Conservation (phyloP, 2,113 vertebrate genomes). For the Callithrix jacchus region DNA sequence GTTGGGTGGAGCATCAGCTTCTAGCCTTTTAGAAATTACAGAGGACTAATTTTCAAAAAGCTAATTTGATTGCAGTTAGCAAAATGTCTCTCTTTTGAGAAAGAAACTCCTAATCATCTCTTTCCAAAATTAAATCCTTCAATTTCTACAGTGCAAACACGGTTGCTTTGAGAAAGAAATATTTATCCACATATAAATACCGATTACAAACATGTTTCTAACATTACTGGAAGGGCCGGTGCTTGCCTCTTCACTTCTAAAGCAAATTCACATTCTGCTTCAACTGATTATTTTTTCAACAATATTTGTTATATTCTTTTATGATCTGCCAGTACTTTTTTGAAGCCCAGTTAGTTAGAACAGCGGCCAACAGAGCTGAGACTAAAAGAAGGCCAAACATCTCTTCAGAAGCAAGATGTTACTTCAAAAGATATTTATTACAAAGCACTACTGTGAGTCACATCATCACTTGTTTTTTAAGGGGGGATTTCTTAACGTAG, state of each 20-base stretch:
- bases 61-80: slow-evolving; percentile 64
- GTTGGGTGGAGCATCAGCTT: slow-evolving; percentile 48
- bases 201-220: slow-evolving; percentile 65
- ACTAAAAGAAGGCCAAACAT: slow-evolving; percentile 83
- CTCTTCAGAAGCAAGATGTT: slow-evolving; percentile 82
- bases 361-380: slow-evolving; percentile 81
- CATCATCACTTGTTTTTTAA: slow-evolving; percentile 76
- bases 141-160: slow-evolving; percentile 61
- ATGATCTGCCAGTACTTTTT: slow-evolving; percentile 87
- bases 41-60: slow-evolving; percentile 65
- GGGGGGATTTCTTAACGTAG: slow-evolving; percentile 80
- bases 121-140: slow-evolving; percentile 58
- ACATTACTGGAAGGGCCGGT: slow-evolving; percentile 58
- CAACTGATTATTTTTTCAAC: slow-evolving; percentile 89
- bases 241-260: slow-evolving; percentile 81
- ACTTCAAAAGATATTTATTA: slow-evolving; percentile 85
- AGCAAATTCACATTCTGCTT: slow-evolving; percentile 86
- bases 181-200: slow-evolving; percentile 72
- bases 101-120: slow-evolving; percentile 54
- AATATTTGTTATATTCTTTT: slow-evolving; percentile 88
- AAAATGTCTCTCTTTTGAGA: slow-evolving; percentile 51
- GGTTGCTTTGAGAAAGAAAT: slow-evolving; percentile 63
- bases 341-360: slow-evolving; percentile 81
- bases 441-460: slow-evolving; percentile 81
- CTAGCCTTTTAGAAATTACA: slow-evolving; percentile 60